Base-by-base conservation (phyloP, 2,888 invertebrate species). In the Arge pagana region DNA sequence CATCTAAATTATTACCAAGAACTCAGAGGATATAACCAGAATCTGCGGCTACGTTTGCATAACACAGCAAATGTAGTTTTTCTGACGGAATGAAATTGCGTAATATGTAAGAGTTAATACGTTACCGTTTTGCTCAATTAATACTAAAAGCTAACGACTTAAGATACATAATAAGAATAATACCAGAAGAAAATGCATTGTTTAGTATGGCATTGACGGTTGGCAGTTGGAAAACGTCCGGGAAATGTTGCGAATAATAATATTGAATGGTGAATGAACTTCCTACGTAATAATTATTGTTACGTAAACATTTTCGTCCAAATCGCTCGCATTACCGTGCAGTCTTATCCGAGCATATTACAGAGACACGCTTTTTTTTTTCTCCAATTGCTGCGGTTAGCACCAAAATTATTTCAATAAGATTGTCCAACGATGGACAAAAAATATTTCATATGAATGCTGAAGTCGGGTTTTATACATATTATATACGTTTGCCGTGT, bases 341-440 rank as follows among this genome's bases (percentile, higher is more conserved):
- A 73, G 72, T 72, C 71, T 73, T 73, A 68, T 71, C 60, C 57
- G 63, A 63, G 61, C 61, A 59, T 60, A n/a, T n/a, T n/a, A n/a
- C n/a, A 59, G 59, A 63, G 62, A 62, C 58, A 54, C 55, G 50
- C 58, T 60, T 53, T n/a, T n/a, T n/a, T n/a, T n/a, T n/a, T n/a
- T n/a, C n/a, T n/a, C n/a, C 64, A 63, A 61, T 58, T 63, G 66
- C 60, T 58, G 60, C 64, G 57, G 61, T 54, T 62, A 67, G 64
- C 64, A 66, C 64, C 62, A 62, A 45, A 33, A 30, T 11, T n/a
- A n/a, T n/a, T n/a, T n/a, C n/a, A n/a, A n/a, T n/a, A n/a, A n/a
- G n/a, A n/a, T n/a, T n/a, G n/a, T n/a, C n/a, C n/a, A n/a, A n/a
- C n/a, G n/a, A n/a, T n/a, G n/a, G n/a, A n/a, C n/a, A n/a, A n/a